Base-by-base conservation (phyloP, 1,140 invertebrate genomes). In the Camponotus floridanus region DNA sequence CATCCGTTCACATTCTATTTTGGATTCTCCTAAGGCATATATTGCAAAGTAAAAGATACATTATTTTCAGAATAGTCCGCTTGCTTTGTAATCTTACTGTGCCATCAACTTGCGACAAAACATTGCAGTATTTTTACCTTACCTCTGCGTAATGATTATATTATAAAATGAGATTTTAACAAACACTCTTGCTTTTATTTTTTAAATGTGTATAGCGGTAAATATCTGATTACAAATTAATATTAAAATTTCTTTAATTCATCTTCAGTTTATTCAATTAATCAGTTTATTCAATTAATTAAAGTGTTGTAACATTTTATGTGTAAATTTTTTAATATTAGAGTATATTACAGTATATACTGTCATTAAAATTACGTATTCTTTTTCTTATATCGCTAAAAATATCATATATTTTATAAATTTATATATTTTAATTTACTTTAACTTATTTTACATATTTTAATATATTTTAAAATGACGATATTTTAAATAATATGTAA, bases 1-100 rank as follows among this genome's bases (percentile, higher is more conserved):
- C 18, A 59, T 85, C 39, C 79, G 62, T 81, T 39, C 68, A 33
- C 84, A 61, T 76, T 88, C 89, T 76, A 74, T 91, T 88, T 84
- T 81, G 48, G 42, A 68, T 86, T 71, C 76, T 70, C 74, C 76
- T 86, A 65, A 74, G 62, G 79, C 74, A 76, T 70, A 74, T 83
- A 83, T 83, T 74, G 79, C 79, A 55, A 74, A 45, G 68, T 61
- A 70, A 39, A 61, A 83, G 79, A 83, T 83, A 85, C 70, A 64
- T 87, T 79, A 71, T 55, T 78, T 78, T 45, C 15, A 18, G 48
- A 78, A 76, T 55, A 13, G 68, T 81, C 26, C 51, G 33, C 55
- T 21, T 21, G 55, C 13, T 74, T 62, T 42, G 55, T 51, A 62
- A 83, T 62, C 39, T 61, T 74, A 83, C 55, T 45, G 26, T 51